A percentile compares a stretch with the other conserved stretches of the same genome.
phyloP scores from a whole-genome alignment of 2,888 invertebrate species.

The Calameuta pallipes region DNA sequence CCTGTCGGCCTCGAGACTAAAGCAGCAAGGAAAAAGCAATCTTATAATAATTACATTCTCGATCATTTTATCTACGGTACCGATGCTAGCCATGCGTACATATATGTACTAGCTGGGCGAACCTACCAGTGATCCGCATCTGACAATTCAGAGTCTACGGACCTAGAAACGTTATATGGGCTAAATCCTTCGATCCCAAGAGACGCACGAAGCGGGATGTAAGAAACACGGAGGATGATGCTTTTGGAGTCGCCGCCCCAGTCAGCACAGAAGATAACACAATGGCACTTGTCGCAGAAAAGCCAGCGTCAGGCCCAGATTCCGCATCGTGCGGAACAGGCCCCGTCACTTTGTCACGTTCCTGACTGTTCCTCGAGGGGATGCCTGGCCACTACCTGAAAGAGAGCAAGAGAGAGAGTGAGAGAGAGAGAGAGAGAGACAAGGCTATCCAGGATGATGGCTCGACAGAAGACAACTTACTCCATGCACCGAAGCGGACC shows the following conservation, averaged over 20 bases:
- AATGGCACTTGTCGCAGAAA: slow-evolving; percentile 32
- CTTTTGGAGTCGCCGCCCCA: too few species aligned
- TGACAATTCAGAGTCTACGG: too few species aligned
- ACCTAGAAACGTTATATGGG: too few species aligned
- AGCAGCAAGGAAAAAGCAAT: too few species aligned
- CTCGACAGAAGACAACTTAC: slow-evolving; percentile 5
- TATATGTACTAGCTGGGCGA: too few species aligned
- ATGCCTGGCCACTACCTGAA: slow-evolving; percentile 6
- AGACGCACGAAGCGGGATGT: too few species aligned
- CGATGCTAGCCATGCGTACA: too few species aligned
- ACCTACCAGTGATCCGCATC: too few species aligned
- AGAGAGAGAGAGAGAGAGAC: slow-evolving; percentile 29
- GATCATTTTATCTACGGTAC: too few species aligned
- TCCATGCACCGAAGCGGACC: slow-evolving; percentile 4
- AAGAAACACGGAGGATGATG: too few species aligned
- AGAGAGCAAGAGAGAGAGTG: slow-evolving; percentile 28
- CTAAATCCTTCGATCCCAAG: too few species aligned
- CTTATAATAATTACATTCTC: too few species aligned
- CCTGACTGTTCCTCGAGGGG: slow-evolving; percentile 14
- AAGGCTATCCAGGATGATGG: slow-evolving; percentile 15
- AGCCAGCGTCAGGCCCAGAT: slow-evolving; percentile 1
- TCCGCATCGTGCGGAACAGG: slow-evolving; percentile 1
- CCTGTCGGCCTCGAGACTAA: slow-evolving; percentile 2
- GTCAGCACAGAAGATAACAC: slow-evolving; percentile 2
- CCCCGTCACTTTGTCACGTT: slow-evolving; percentile 13